Base-by-base conservation (phyloP, 2,888 invertebrate genomes). In the Agapostemon virescens region DNA sequence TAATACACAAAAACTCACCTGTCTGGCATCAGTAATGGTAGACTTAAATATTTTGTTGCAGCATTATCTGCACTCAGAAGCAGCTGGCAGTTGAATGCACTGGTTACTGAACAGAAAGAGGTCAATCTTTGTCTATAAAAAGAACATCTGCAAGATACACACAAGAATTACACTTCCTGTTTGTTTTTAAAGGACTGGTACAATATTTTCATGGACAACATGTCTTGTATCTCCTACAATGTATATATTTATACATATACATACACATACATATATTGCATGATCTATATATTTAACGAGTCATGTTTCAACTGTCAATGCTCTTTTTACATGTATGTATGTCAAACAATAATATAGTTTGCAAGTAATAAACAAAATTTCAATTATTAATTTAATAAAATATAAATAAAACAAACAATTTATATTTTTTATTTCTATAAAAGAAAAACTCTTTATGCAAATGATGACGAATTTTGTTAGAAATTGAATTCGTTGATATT, bases 61-160 rank as follows among this genome's bases (percentile, higher is more conserved):
- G 74, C 85, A 88, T 89, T 86, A 81, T 87, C 82, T 83, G 82
- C 79, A 88, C 84, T 84, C 84, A 82, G 81, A 77, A 86, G 84
- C 85, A 86, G 84, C 86, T 86, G 86, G 83, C 82, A 85, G 85
- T 85, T 80, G 85, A 88, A 89, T 89, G 86, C 84, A 84, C 79
- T 85, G 84, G 85, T 83, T 79, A 83, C 81, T 83, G 76, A 79
- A 75, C 74, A 84, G 78, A 92, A 92, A 85, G 90, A 92, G 92
- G 91, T 92, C 91, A 89, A 86, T 89, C 88, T 82, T 85, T 79
- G 84, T 91, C 92, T 92, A 92, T 90, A 91, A 92, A 92, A 92
- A 92, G 92, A 91, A 91, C 89, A 88, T 88, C 88, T 89, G 89
- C 89, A 85, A 87, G 85, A 74, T 77, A 78, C 81, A 80, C 86